A percentile compares a stretch with the other conserved stretches of the same genome.
Conservation (phyloP, 1,140 invertebrate genomes). For the Drosophila subobscura region DNA sequence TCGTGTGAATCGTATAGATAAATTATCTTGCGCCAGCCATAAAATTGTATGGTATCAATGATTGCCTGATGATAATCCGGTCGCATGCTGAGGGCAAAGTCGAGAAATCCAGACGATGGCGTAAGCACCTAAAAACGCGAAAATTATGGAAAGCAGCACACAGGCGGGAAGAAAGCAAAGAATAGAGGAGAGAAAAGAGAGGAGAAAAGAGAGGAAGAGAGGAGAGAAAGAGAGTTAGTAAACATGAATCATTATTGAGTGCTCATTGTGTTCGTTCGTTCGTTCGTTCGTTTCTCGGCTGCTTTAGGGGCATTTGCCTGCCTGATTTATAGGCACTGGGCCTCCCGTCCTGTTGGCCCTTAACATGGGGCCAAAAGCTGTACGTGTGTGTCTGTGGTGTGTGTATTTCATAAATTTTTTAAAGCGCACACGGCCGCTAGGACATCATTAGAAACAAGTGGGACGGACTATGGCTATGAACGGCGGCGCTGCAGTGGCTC, state of each 20-base stretch:
- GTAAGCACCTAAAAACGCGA: constrained; percentile 87
- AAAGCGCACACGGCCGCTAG: constrained; percentile 61
- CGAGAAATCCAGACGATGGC: constrained; percentile 92
- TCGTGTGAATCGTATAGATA: constrained; percentile 98
- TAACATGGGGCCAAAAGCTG: constrained; percentile 59
- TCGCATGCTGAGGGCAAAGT: constrained; percentile 95
- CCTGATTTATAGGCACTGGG: constrained; percentile 66
- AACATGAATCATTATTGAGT: constrained; percentile 82
- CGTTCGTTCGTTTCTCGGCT: constrained; percentile 27
- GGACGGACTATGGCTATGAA: background rate
- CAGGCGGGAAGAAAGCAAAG: background rate
- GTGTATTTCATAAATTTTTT: constrained; percentile 77
- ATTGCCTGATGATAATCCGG: constrained; percentile 97
- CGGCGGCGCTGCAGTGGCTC: constrained; percentile 38
- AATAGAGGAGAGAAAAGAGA: background rate
- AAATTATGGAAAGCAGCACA: constrained; percentile 71
- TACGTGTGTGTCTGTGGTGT: too few relatives aligned
- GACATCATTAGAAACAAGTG: constrained; percentile 57
- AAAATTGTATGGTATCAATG: constrained; percentile 95
- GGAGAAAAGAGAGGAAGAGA: background rate
- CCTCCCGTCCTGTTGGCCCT: constrained; percentile 9
- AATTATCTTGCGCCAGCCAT: constrained; percentile 96
- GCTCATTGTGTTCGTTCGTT: constrained; percentile 41
- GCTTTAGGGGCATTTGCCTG: constrained; percentile 66
- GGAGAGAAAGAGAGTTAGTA: constrained; percentile 57